These are phyloP conservation scores for Dicyrtoma fusca DNA, from an alignment of 2,888 invertebrate genomes.

Conservation along the genomic window DNA sequence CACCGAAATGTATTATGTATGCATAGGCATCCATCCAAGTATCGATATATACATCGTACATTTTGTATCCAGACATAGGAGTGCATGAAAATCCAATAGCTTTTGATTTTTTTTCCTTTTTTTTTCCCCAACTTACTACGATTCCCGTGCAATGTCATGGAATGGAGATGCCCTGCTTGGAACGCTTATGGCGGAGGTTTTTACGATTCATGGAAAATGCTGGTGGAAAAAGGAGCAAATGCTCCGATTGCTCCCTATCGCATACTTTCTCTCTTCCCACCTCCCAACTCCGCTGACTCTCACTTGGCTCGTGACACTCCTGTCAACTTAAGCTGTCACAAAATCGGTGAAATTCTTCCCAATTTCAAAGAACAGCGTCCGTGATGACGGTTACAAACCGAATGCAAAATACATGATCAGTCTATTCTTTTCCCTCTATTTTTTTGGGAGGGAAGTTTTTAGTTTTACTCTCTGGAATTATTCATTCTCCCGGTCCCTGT, in stretches of 20 bases:
- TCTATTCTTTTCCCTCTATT: too few species aligned
- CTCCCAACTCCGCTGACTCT: slow-evolving; percentile 6
- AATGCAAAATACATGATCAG: too few species aligned
- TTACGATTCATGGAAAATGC: slow-evolving; percentile 18
- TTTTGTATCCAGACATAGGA: too few species aligned
- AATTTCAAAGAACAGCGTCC: background rate
- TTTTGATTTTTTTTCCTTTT: background rate
- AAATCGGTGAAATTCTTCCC: background rate
- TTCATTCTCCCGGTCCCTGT: too few species aligned
- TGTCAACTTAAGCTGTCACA: slow-evolving; percentile 25
- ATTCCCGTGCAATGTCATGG: background rate
- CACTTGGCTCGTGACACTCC: slow-evolving; percentile 11
- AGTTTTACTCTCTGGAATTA: too few species aligned
- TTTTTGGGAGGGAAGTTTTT: too few species aligned
- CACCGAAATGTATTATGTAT: background rate
- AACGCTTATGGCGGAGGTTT: background rate
- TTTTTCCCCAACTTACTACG: background rate
- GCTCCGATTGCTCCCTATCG: background rate
- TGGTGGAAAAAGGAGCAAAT: slow-evolving; percentile 1
- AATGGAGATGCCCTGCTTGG: too few species aligned
- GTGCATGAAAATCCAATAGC: too few species aligned
- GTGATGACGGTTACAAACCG: too few species aligned
- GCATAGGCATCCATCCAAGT: too few species aligned
- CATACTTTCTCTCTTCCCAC: background rate
- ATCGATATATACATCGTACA: too few species aligned